phyloP scores from a whole-genome alignment of 2,113 vertebrate species.

The Pipra filicauda region DNA sequence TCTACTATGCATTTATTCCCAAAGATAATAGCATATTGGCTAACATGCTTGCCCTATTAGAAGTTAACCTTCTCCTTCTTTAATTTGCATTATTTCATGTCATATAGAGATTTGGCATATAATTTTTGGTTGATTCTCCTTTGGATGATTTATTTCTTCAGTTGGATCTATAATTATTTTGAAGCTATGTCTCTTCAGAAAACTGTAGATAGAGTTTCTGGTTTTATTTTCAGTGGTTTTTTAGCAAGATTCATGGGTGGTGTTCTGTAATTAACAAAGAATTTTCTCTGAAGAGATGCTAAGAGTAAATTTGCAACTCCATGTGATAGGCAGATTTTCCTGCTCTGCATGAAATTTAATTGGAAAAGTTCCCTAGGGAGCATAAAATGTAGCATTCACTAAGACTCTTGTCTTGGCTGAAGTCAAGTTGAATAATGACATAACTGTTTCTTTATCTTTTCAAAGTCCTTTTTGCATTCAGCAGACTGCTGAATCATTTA shows the following conservation, averaged over 20 bases:
- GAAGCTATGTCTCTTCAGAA: neutral
- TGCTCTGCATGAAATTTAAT: constrained; percentile 45
- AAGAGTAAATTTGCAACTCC: constrained; percentile 9
- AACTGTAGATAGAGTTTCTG: neutral
- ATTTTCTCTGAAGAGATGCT: constrained; percentile 42
- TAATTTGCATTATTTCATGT: neutral
- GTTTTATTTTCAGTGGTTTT: neutral
- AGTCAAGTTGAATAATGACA: constrained; percentile 16
- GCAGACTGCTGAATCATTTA: constrained; percentile 1
- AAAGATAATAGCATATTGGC: neutral
- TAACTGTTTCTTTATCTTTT: constrained; percentile 26
- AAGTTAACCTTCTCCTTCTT: neutral
- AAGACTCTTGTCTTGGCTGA: neutral
- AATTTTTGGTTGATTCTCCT: neutral
- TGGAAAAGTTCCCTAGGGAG: constrained; percentile 45
- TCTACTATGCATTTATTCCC: neutral
- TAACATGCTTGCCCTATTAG: neutral
- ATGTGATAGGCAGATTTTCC: constrained; percentile 25
- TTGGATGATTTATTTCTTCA: neutral
- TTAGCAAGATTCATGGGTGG: neutral
- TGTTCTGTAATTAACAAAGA: constrained; percentile 53
- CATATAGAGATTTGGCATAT: neutral
- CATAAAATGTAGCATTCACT: constrained; percentile 27
- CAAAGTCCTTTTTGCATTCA: neutral
- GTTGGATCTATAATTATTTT: neutral